Percentiles rank a stretch among this genome's conserved stretches.
Evolutionary conservation across 1,140 invertebrate genomes (phyloP).

Genomic region (Diachasma alloeum): DNA sequence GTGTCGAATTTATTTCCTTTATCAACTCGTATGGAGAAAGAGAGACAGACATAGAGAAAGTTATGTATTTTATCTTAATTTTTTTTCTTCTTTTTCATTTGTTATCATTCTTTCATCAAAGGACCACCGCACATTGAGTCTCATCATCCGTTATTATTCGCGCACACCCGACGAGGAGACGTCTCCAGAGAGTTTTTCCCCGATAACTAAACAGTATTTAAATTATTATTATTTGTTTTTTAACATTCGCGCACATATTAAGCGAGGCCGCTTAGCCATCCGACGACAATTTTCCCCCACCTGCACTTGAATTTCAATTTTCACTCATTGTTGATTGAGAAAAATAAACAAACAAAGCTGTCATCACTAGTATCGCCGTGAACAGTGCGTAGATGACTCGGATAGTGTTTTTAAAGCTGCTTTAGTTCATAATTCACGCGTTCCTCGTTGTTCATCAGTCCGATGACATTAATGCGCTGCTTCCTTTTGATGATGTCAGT

Average conservation of each 20-base stretch:
- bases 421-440: background rate
- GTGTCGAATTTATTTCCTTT: background rate
- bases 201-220: background rate
- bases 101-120: conserved; percentile 11
- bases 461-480: background rate
- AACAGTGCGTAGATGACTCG: conserved; percentile 1
- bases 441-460: background rate
- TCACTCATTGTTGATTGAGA: background rate
- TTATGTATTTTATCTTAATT: background rate
- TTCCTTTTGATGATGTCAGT: background rate
- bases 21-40: background rate
- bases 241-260: conserved; percentile 5
- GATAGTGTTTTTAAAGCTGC: background rate
- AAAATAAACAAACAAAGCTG: background rate
- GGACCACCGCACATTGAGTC: conserved; percentile 11
- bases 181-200: background rate
- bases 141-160: conserved; percentile 9
- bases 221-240: background rate
- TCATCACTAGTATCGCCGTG: background rate
- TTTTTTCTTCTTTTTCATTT: background rate
- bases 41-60: conserved; percentile 5
- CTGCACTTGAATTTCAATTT: background rate
- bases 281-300: background rate
- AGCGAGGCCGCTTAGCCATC: background rate
- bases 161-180: conserved; percentile 15